phyloP scores from a whole-genome alignment of 2,888 invertebrate species.

The Cheilosia impressa region DNA sequence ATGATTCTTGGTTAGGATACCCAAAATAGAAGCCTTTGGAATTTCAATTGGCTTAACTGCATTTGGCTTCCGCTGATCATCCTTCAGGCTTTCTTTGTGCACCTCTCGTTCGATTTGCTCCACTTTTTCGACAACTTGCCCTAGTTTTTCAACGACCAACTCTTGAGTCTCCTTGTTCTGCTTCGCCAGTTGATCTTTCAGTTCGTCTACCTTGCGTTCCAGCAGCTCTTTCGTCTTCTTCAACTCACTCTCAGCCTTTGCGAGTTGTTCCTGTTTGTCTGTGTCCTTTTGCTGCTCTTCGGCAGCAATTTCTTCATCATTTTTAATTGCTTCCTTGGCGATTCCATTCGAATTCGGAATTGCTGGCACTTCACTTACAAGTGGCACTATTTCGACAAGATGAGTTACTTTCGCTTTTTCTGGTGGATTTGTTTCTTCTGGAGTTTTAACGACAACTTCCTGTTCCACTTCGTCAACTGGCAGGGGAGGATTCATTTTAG shows the following conservation, averaged over 20 bases:
- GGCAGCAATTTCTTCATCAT: conserved; percentile 83
- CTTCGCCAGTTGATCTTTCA: conserved; percentile 83
- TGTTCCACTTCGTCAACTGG: conserved; percentile 79
- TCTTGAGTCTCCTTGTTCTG: conserved; percentile 81
- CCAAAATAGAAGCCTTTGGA: conserved; percentile 77
- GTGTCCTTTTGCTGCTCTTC: conserved; percentile 80
- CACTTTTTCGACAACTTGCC: conserved; percentile 80
- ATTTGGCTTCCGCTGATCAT: conserved; percentile 5
- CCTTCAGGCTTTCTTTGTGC: conserved; percentile 81
- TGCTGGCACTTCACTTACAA: conserved; percentile 15
- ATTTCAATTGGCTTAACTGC: conserved; percentile 13
- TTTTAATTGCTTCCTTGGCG: conserved; percentile 84
- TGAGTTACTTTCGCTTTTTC: conserved; percentile 38
- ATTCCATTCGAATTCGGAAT: conserved; percentile 75
- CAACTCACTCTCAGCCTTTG: conserved; percentile 80
- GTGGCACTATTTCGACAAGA: conserved; percentile 14
- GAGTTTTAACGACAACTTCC: conserved; percentile 8
- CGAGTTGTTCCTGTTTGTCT: conserved; percentile 79
- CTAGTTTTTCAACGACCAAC: conserved; percentile 80
- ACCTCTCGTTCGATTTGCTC: conserved; percentile 85
- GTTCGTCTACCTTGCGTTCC: conserved; percentile 83
- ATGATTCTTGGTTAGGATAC: conserved; percentile 78
- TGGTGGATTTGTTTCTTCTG: conserved; percentile 17
- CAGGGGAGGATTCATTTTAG: conserved; percentile 78
- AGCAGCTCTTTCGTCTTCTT: conserved; percentile 81